A percentile compares a stretch with the other conserved stretches of the same genome.
Evolutionary conservation across 2,113 vertebrate genomes (phyloP).

Genomic region (Cariama cristata): DNA sequence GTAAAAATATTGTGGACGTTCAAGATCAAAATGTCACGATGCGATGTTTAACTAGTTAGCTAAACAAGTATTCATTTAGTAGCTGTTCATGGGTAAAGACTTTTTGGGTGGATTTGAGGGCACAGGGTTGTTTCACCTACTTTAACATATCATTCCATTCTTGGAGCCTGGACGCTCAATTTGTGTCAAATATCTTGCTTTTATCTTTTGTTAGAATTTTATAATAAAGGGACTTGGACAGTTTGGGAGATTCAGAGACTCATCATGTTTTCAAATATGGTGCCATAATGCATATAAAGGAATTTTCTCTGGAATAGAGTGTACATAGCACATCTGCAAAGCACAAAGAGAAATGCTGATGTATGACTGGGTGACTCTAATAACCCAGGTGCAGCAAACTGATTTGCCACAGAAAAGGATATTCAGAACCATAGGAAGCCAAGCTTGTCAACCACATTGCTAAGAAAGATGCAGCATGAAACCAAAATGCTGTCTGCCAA

Average conservation of each 20-base stretch:
- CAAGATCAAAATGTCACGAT: neutral
- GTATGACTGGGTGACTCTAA: neutral
- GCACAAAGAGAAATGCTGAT: neutral
- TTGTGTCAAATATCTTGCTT: neutral
- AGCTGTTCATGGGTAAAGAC: neutral
- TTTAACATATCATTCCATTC: neutral
- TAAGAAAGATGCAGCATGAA: neutral
- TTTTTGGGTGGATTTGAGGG: neutral
- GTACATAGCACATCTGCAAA: neutral
- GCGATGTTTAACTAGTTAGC: neutral
- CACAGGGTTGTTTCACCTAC: neutral
- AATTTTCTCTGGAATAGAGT: neutral
- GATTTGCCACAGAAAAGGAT: neutral
- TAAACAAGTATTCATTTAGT: neutral
- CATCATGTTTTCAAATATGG: neutral
- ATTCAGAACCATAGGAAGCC: neutral
- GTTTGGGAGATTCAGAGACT: neutral
- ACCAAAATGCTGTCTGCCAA: neutral
- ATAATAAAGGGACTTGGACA: neutral
- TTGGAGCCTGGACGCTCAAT: neutral
- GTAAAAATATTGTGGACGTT: neutral
- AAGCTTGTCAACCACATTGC: neutral
- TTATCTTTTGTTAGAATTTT: neutral
- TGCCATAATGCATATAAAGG: neutral
- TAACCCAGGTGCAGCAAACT: neutral